Evolutionary conservation across 53 echinoderm and acorn worm genomes (phyloP).

Genomic region (Echinarachnius parma): DNA sequence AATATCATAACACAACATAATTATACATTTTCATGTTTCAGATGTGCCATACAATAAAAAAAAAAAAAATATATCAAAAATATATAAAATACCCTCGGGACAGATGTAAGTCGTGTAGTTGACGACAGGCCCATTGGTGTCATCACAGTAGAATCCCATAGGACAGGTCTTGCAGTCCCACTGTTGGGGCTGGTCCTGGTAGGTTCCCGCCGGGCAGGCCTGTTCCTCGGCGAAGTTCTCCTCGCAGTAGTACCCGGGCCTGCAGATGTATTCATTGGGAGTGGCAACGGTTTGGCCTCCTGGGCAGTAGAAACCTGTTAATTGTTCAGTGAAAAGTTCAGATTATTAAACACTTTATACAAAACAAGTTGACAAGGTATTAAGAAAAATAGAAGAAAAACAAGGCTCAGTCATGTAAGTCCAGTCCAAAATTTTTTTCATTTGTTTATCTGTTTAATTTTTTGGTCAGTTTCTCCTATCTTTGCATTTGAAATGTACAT

Average conservation of each 20-base stretch:
- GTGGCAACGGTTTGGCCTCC: slow-evolving; percentile 74
- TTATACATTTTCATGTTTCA: too few species aligned
- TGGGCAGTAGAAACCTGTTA: slow-evolving; percentile 90
- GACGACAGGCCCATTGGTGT: slow-evolving; percentile 73
- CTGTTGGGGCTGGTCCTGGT: slow-evolving; percentile 79
- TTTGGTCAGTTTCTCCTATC: too few species aligned
- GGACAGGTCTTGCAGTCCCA: slow-evolving; percentile 92
- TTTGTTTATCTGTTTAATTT: too few species aligned
- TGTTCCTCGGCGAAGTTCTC: slow-evolving; percentile 69
- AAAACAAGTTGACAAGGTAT: too few species aligned
- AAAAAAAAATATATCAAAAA: background rate
- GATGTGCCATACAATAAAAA: too few species aligned
- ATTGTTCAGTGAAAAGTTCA: background rate
- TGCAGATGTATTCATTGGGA: slow-evolving; percentile 83
- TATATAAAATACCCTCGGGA: slow-evolving; percentile 69
- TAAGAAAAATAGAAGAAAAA: too few species aligned
- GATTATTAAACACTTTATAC: too few species aligned
- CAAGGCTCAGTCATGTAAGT: too few species aligned
- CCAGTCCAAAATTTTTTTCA: too few species aligned
- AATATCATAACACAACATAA: too few species aligned
- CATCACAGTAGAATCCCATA: slow-evolving; percentile 91
- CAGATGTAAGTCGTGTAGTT: slow-evolving; percentile 83
- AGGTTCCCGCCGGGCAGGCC: slow-evolving; percentile 76
- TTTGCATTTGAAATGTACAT: too few species aligned
- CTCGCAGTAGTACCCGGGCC: slow-evolving; percentile 85